A percentile compares a stretch with the other conserved stretches of the same genome.
Conservation (phyloP, 2,888 invertebrate species). For the Pyrgus malvae region DNA sequence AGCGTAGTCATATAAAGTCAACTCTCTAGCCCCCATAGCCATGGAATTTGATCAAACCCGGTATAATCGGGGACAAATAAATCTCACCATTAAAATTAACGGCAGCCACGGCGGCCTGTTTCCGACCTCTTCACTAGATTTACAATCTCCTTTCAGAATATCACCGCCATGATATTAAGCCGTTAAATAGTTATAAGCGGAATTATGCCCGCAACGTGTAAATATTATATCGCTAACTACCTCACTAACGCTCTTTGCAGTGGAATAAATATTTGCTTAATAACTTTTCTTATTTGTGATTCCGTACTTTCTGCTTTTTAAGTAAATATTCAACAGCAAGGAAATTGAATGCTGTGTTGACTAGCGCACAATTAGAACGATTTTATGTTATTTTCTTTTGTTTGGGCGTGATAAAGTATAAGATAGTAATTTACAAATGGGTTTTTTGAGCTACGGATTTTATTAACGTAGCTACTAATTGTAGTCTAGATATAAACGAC, state of each 20-base stretch:
- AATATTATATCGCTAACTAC: slow-evolving; percentile 13
- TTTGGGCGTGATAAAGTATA: too few species aligned
- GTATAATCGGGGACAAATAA: slow-evolving; percentile 71
- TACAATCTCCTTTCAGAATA: slow-evolving; percentile 67
- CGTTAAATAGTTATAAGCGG: slow-evolving; percentile 54
- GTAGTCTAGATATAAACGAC: too few species aligned
- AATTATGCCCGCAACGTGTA: slow-evolving; percentile 40
- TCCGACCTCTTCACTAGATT: slow-evolving; percentile 71
- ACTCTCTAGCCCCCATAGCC: slow-evolving; percentile 40
- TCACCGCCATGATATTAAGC: slow-evolving; percentile 50
- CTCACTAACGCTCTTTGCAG: slow-evolving; percentile 3
- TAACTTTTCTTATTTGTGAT: slow-evolving; percentile 11
- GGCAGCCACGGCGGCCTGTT: slow-evolving; percentile 55
- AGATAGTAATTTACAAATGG: too few species aligned
- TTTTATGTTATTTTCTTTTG: too few species aligned
- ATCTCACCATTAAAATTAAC: slow-evolving; percentile 73
- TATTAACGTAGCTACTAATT: too few species aligned
- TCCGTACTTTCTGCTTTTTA: neutral
- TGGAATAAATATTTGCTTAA: slow-evolving; percentile 9
- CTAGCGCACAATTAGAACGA: too few species aligned
- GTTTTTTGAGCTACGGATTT: too few species aligned
- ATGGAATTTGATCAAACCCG: slow-evolving; percentile 68
- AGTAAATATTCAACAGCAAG: neutral
- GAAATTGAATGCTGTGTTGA: too few species aligned
- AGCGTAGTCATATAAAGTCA: neutral